Evolutionary conservation across 2,888 invertebrate species (phyloP).

Genomic region (Sinodicranocentrus sp.): DNA sequence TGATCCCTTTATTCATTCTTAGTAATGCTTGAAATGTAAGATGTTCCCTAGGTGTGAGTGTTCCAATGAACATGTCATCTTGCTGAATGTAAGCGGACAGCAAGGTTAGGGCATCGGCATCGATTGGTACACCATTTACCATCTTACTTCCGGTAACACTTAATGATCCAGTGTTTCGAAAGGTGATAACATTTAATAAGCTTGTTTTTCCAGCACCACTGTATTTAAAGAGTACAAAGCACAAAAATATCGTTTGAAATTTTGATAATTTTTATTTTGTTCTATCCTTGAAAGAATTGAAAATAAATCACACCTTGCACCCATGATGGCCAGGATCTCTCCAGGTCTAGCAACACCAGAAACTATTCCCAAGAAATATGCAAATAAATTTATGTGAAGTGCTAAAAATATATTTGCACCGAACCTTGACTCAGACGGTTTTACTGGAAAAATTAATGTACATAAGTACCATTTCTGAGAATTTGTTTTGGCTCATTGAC

Average conservation of each 20-base stretch:
- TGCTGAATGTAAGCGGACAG: constrained; percentile 96
- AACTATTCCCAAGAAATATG: constrained; percentile 80
- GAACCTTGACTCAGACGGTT: too few relatives aligned
- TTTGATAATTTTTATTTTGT: not conserved
- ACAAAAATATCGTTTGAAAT: too few relatives aligned
- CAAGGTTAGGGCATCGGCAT: constrained; percentile 84
- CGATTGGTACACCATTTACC: constrained; percentile 88
- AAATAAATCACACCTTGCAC: constrained; percentile 80
- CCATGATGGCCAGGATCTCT: constrained; percentile 91
- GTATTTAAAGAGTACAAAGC: constrained; percentile 91
- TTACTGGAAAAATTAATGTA: too few relatives aligned
- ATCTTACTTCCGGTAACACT: constrained; percentile 82
- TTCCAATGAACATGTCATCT: constrained; percentile 94
- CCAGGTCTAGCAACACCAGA: constrained; percentile 91
- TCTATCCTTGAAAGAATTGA: not conserved
- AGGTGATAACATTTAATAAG: constrained; percentile 91
- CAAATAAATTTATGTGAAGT: not conserved
- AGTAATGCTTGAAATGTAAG: constrained; percentile 93
- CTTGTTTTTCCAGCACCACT: constrained; percentile 98
- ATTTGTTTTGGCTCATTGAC: constrained; percentile 60
- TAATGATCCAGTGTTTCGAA: constrained; percentile 84
- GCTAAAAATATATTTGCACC: too few relatives aligned
- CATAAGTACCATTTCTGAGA: constrained; percentile 71
- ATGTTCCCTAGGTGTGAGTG: constrained; percentile 93
- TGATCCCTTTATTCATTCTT: constrained; percentile 88